A percentile compares a stretch with the other conserved stretches of the same genome.
Evolutionary conservation across 1,140 invertebrate genomes (phyloP).

Genomic region (Papilio helenus): DNA sequence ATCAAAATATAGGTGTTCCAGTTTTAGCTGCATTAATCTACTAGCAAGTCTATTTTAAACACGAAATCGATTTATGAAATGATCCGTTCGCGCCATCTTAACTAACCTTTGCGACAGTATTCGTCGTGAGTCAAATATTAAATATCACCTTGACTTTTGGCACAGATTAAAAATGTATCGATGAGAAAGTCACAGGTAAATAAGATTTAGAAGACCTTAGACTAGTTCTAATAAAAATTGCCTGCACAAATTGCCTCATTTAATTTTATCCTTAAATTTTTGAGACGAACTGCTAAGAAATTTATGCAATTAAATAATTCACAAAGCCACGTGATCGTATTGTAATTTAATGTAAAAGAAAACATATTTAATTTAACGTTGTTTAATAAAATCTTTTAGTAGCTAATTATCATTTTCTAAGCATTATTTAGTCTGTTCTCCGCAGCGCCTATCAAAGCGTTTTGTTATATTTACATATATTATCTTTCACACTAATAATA

Average conservation of each 20-base stretch:
- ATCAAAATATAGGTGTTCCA: too few relatives aligned
- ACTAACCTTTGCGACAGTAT: background rate
- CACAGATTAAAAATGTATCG: slow-evolving; percentile 3
- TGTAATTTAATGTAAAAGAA: background rate
- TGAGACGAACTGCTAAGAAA: background rate
- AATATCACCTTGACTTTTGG: background rate
- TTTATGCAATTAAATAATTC: background rate
- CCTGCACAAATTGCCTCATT: too few relatives aligned
- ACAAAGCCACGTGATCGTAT: background rate
- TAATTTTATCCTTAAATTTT: too few relatives aligned
- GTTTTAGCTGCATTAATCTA: background rate
- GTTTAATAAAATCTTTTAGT: background rate
- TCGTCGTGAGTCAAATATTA: background rate
- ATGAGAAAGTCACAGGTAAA: background rate
- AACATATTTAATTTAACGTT: background rate
- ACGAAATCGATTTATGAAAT: background rate
- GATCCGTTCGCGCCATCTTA: background rate
- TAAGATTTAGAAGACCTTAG: too few relatives aligned
- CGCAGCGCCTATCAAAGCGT: too few relatives aligned
- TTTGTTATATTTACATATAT: too few relatives aligned
- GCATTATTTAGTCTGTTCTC: background rate
- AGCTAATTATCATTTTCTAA: background rate
- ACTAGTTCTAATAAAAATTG: too few relatives aligned
- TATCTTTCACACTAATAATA: too few relatives aligned
- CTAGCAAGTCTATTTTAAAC: background rate